Percentiles rank a stretch among this genome's conserved stretches.
Evolutionary conservation across 2,888 invertebrate genomes (phyloP).

Genomic region (Clepsis dumicolana): DNA sequence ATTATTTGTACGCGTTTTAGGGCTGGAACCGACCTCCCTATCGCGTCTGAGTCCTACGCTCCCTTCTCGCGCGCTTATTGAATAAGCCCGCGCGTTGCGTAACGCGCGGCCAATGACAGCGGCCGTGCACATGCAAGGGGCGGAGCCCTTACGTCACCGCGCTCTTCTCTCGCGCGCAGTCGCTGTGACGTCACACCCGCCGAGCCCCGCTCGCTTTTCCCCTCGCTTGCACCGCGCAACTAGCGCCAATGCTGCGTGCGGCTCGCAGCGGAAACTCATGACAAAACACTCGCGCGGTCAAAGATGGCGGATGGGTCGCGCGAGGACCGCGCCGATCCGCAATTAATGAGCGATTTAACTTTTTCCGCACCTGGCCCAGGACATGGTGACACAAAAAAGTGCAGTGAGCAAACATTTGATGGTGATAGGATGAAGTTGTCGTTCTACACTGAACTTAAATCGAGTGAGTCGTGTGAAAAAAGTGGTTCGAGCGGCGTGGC

Average conservation of each 20-base stretch:
- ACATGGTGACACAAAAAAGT: slow-evolving; percentile 85
- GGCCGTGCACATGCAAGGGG: slow-evolving; percentile 82
- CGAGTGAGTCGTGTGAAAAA: slow-evolving; percentile 84
- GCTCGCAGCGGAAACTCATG: slow-evolving; percentile 69
- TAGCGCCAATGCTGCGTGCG: slow-evolving; percentile 73
- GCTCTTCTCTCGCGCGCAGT: slow-evolving; percentile 80
- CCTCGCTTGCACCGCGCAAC: slow-evolving; percentile 67
- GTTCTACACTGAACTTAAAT: slow-evolving; percentile 81
- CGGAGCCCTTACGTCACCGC: slow-evolving; percentile 84
- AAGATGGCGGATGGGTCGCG: slow-evolving; percentile 94
- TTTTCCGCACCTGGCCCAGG: slow-evolving; percentile 82
- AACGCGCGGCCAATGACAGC: slow-evolving; percentile 84
- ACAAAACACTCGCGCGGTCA: slow-evolving; percentile 89
- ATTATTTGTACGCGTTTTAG: slow-evolving; percentile 75
- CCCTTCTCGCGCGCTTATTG: slow-evolving; percentile 78
- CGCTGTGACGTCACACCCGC: slow-evolving; percentile 82
- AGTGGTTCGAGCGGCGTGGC: slow-evolving; percentile 84
- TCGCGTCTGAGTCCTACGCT: slow-evolving; percentile 73
- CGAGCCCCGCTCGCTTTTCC: slow-evolving; percentile 54
- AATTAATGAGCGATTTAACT: slow-evolving; percentile 85
- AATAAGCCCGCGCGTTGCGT: slow-evolving; percentile 81
- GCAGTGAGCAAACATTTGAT: slow-evolving; percentile 77
- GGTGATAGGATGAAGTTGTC: slow-evolving; percentile 77
- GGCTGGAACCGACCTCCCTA: slow-evolving; percentile 79
- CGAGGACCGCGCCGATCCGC: slow-evolving; percentile 87